Base-by-base conservation (phyloP, 2,888 invertebrate species). In the Penaeus monodon region DNA sequence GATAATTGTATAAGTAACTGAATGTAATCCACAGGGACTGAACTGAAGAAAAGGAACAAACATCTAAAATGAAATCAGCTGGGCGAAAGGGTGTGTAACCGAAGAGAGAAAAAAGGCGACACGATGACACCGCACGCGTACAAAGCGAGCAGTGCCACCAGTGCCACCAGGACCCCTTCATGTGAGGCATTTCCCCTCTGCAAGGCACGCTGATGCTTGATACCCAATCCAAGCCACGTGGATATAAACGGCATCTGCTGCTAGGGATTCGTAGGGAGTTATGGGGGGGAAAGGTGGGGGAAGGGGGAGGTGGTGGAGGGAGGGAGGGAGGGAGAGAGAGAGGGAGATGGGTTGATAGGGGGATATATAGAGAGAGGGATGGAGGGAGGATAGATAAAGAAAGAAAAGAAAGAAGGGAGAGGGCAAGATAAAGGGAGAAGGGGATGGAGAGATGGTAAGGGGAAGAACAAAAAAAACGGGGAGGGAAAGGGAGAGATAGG, bases 141-240 rank as follows among this genome's bases (percentile, higher is more conserved):
- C 14, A 49, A 49, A 14, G 49, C 49, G 49, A 49, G 64, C 29
- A 78, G 63, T 29, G 44, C 27, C 63, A 78, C 78, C 29, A 64
- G 78, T 63, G 78, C 64, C 63, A 33, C 57, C 78, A 78, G 78
- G 27, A 78, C 78, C 57, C 78, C 78, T n/a, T 57, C 63, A 57
- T 64, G 57, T 64, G 63, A 63, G 78, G 29, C 64, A 78, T 63
- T 78, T 78, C 49, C 49, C 17, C 57, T 64, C 33, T 78, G 78
- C 57, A 29, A 63, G 64, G 57, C 78, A 29, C 57, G 63, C 57
- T 27, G 63, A 29, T 49, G 49, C 49, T 49, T 49, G 49, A 49
- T 49, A 49, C 49, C 14, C 49, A 49, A 49, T 49, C 49, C 49
- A 49, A 49, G 49, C 49, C 49, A 49, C 49, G 49, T 49, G 49